These are phyloP conservation scores for Andrena trimmerana DNA, from an alignment of 2,888 invertebrate genomes.

Conservation along the genomic window DNA sequence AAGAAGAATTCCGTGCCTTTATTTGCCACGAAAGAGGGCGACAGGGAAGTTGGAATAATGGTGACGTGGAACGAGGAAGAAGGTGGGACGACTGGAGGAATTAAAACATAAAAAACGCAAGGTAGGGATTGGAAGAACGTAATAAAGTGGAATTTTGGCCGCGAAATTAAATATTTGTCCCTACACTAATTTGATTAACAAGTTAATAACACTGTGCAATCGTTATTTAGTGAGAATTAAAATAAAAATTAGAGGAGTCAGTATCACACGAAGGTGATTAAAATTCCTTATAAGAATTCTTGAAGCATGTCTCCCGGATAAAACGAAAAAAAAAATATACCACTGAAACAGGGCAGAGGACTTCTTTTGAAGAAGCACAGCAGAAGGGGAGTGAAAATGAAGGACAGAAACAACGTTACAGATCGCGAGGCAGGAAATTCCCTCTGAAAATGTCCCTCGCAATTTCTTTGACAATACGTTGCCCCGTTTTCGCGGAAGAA, in stretches of 20 bases:
- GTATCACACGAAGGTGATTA: slow-evolving; percentile 1
- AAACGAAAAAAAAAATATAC: background rate
- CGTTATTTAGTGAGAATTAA: too few relatives aligned
- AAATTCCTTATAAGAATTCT: background rate
- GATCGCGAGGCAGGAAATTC: slow-evolving; percentile 27
- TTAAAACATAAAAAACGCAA: background rate
- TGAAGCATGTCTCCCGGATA: slow-evolving; percentile 1
- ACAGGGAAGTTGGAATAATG: slow-evolving; percentile 13
- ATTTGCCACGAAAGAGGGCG: slow-evolving; percentile 6
- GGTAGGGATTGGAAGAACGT: background rate
- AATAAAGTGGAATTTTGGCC: background rate
- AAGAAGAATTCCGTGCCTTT: slow-evolving; percentile 2
- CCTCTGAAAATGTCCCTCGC: slow-evolving; percentile 24
- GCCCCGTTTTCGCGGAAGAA: slow-evolving; percentile 19
- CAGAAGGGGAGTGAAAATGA: background rate
- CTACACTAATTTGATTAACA: slow-evolving; percentile 26
- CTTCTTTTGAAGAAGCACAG: slow-evolving; percentile 18
- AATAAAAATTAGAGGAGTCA: background rate
- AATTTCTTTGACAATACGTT: slow-evolving; percentile 23
- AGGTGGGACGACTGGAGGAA: background rate
- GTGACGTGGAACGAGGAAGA: background rate
- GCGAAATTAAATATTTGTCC: slow-evolving; percentile 32
- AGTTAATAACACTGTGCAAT: background rate
- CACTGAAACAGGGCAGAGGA: background rate
- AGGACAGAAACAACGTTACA: slow-evolving; percentile 28